Base-by-base conservation (phyloP, 2,797 vertebrate genomes). In the Lagorchestes hirsutus region DNA sequence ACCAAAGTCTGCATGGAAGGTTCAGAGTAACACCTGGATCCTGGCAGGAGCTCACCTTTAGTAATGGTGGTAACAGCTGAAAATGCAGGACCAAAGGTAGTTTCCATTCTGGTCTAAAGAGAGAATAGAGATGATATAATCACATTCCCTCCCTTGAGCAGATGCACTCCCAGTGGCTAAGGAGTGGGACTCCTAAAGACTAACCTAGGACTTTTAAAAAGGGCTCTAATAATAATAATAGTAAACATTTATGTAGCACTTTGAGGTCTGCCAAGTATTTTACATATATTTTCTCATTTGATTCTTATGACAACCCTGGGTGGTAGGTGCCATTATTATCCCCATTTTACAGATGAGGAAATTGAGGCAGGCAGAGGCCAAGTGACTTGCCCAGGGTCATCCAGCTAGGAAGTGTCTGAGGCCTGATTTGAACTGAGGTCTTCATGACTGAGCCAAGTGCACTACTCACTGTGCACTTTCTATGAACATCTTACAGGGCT, bases 31-130 rank as follows among this genome's bases (percentile, higher is more conserved):
- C 59, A 34, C 18, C 0, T 0, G 2, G 0, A 31, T 82, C 40
- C 0, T 0, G 0, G 28, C 57, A 74, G 0, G 6, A 46, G 91
- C 98, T 98, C 97, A 99, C 99, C 98, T 99, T 99, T 99, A 11
- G 99, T 99, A 97, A 99, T 99, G 92, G 99, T 99, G 0, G 99
- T 99, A 67, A 99, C 99, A 4, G 99, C 98, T 4, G 99, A 98
- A 97, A 99, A 99, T 28, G 99, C 98, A 4, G 99, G 98, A 59
- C 99, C 99, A 91, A 99, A 99, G 74, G 99, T 99, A 29, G 99
- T 99, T 98, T 99, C 99, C 99, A 99, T 99, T 98, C 99, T 99
- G 95, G 98, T 98, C 99, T 99, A 98, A 95, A 98, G 98, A 3
- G 93, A 59, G 29, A 95, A 97, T 6, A 92, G 92, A 94, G 31